A percentile compares a stretch with the other conserved stretches of the same genome.
phyloP scores from a whole-genome alignment of 2,888 invertebrate species.

The Branchipolynoe longqiensis region DNA sequence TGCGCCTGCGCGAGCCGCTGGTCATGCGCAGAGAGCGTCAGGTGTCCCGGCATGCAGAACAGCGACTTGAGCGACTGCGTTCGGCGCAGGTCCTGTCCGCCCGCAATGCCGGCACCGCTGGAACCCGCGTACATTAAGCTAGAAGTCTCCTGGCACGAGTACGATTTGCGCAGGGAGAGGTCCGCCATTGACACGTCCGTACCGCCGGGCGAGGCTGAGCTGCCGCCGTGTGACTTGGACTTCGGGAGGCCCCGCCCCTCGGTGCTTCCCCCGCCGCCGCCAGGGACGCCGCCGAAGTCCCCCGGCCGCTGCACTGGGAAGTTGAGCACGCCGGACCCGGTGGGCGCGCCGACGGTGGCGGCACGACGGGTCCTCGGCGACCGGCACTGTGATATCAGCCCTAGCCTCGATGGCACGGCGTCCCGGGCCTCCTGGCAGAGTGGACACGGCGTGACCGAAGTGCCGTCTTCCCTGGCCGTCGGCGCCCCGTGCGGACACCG shows the following conservation, averaged over 20 bases:
- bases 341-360: neutral
- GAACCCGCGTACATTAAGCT: neutral
- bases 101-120: neutral
- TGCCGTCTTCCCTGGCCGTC: neutral
- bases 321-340: neutral
- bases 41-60: neutral
- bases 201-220: neutral
- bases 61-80: slow-evolving; percentile 18
- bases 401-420: neutral
- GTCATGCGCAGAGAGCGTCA: neutral
- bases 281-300: neutral
- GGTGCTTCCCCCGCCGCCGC: neutral
- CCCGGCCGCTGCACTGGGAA: neutral
- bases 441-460: neutral
- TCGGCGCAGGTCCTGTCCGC: slow-evolving; percentile 15
- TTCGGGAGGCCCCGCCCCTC: neutral
- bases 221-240: too few species aligned
- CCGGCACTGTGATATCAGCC: neutral
- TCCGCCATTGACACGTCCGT: neutral
- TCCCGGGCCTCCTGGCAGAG: slow-evolving; percentile 9
- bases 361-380: neutral
- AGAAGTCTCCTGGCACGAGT: neutral
- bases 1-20: slow-evolving; percentile 32
- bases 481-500: neutral
- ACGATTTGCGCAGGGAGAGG: neutral